Evolutionary conservation across 2,113 vertebrate species (phyloP).

Genomic region (Acinonyx jubatus): DNA sequence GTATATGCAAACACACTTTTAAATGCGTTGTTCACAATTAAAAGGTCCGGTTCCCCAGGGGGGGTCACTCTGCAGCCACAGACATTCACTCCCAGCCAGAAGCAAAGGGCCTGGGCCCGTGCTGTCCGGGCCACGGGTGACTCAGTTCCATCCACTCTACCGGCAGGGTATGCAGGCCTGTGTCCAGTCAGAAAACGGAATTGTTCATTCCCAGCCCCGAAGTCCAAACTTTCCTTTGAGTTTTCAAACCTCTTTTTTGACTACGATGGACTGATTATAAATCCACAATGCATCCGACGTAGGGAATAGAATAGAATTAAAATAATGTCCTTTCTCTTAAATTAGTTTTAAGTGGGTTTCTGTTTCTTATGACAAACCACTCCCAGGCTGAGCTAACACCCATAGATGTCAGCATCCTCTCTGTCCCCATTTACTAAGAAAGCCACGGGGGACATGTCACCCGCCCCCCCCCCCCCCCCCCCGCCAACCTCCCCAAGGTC

Average conservation of each 20-base stretch:
- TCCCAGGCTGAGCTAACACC: neutral
- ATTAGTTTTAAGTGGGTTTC: neutral
- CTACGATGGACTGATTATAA: neutral
- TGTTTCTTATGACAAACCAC: neutral
- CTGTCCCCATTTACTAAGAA: neutral
- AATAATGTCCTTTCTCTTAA: neutral
- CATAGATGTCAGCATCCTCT: neutral
- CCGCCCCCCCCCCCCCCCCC: too few relatives aligned
- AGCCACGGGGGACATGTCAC: rapidly evolving
- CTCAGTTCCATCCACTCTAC: rapidly evolving
- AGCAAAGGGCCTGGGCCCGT: neutral
- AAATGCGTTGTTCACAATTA: neutral
- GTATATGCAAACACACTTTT: neutral
- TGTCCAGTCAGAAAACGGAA: neutral
- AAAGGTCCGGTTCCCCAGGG: neutral
- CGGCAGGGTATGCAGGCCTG: rapidly evolving
- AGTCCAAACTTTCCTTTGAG: neutral
- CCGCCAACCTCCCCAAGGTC: too few relatives aligned
- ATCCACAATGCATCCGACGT: neutral
- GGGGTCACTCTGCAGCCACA: neutral
- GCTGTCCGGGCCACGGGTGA: rapidly evolving
- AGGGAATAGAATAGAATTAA: neutral
- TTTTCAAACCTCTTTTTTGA: neutral
- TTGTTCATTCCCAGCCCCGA: neutral
- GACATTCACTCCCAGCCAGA: rapidly evolving